These are phyloP conservation scores for Sternarchorhynchus goeldii DNA, from an alignment of 2,797 vertebrate species.

Conservation along the genomic window DNA sequence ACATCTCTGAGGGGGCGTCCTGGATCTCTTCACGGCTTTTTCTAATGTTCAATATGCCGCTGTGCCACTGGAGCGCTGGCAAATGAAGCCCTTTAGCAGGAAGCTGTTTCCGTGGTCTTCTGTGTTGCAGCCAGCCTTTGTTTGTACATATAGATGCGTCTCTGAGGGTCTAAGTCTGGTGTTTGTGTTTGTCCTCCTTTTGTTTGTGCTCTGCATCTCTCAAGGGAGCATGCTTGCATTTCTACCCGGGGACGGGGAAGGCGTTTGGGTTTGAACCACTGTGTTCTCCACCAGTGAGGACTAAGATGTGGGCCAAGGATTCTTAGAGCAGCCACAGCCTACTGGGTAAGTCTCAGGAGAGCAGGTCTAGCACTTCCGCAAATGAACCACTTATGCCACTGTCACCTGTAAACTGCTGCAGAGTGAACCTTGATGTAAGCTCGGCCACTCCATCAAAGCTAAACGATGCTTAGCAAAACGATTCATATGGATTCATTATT, in stretches of 20 bases:
- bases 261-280: slow-evolving; percentile 12
- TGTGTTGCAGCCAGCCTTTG: background rate
- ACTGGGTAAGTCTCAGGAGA: slow-evolving; percentile 1
- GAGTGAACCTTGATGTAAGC: no score
- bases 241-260: slow-evolving; percentile 34
- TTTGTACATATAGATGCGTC: slow-evolving; percentile 14
- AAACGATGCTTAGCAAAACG: no score
- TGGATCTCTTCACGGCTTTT: background rate
- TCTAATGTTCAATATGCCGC: background rate
- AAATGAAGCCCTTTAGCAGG: background rate
- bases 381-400: background rate
- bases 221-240: slow-evolving; percentile 18
- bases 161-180: slow-evolving; percentile 4
- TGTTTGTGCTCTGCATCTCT: background rate
- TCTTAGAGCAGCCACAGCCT: background rate
- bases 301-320: slow-evolving; percentile 11
- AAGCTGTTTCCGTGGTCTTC: background rate
- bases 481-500: background rate
- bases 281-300: slow-evolving; percentile 34
- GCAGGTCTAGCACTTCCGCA: background rate
- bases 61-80: background rate
- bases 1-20: background rate
- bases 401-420: no score
- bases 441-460: no score
- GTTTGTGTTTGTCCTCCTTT: background rate